Percentiles rank a stretch among this genome's conserved stretches.
Conservation (phyloP, 2,113 vertebrate species). For the Brachyhypopomus gauderio region DNA sequence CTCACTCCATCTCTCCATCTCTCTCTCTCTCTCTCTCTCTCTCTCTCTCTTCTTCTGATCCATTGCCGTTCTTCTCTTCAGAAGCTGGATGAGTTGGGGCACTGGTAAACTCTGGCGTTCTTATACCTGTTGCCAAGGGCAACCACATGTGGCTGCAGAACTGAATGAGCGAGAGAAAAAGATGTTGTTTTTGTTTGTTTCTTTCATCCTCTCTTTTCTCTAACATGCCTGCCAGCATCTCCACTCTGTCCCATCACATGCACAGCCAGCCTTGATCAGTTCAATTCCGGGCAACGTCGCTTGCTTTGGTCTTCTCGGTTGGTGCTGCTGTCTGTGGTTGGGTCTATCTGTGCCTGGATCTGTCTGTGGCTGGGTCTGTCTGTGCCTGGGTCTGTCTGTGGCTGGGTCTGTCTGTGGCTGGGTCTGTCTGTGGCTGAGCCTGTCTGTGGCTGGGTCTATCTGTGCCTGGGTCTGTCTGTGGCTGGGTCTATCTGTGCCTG, state of each 20-base stretch:
- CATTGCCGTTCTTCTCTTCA: background rate
- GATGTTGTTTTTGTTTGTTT: background rate
- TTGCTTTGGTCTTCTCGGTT: background rate
- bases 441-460: too few relatives aligned
- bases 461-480: too few relatives aligned
- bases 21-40: background rate
- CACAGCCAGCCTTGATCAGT: too few relatives aligned
- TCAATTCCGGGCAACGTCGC: too few relatives aligned
- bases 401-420: too few relatives aligned
- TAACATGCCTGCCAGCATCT: background rate
- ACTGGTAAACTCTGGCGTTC: constrained; percentile 3
- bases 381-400: too few relatives aligned
- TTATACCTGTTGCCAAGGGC: constrained; percentile 50
- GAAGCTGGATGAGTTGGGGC: background rate
- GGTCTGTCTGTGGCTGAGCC: too few relatives aligned
- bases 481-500: too few relatives aligned
- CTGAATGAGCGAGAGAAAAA: constrained; percentile 12
- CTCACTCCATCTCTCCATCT: background rate
- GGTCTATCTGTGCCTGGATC: too few relatives aligned
- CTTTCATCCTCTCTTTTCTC: background rate
- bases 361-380: too few relatives aligned
- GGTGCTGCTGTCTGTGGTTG: too few relatives aligned
- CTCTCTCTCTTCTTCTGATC: constrained; percentile 30
- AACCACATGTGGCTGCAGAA: constrained; percentile 40
- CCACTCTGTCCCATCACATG: too few relatives aligned